Base-by-base conservation (phyloP, 2,797 vertebrate genomes). In the Chiroxiphia lanceolata region DNA sequence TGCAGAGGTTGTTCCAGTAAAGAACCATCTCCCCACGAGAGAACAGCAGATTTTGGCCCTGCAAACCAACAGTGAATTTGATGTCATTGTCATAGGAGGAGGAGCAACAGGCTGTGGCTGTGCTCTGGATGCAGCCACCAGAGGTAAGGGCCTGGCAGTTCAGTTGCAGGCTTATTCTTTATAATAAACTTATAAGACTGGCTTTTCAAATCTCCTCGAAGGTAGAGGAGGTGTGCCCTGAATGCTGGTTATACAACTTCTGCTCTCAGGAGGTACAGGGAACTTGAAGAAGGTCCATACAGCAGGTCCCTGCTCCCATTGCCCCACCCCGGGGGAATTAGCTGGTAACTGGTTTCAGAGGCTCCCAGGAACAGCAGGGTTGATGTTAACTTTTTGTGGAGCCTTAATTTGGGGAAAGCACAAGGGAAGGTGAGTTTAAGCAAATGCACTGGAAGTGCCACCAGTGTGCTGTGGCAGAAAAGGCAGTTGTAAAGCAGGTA, bases 61-160 rank as follows among this genome's bases (percentile, higher is more conserved):
- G 93, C 96, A 94, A 14, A 97, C 80, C 97, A 97, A 97, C 0
- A 65, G 95, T 3, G 99, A 99, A 94, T 99, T 99, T 42, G 99
- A 99, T 9, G 97, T 99, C 6, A 98, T 99, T 10, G 94, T 99
- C 11, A 98, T 99, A 6, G 99, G 99, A 5, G 99, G 99, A 17
- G 99, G 99, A 54, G 99, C 99, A 83, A 99, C 99, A 1, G 99
- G 99, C 16, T 97, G 98, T 3, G 99, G 99, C 96, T 99, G 99
- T 95, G 99, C 99, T 53, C 98, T 99, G 86, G 99, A 99, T 2
- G 98, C 99, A 1, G 98, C 99, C 97, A 99, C 99, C 12, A 98
- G 99, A 97, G 99, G 99, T 99, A 94, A 25, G 98, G 98, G 19
- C 38, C 44, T 47, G 70, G 3, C 4, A 25, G 4, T 17, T 3